These are phyloP conservation scores for Antitype chi DNA, from an alignment of 2,888 invertebrate genomes.

Conservation along the genomic window DNA sequence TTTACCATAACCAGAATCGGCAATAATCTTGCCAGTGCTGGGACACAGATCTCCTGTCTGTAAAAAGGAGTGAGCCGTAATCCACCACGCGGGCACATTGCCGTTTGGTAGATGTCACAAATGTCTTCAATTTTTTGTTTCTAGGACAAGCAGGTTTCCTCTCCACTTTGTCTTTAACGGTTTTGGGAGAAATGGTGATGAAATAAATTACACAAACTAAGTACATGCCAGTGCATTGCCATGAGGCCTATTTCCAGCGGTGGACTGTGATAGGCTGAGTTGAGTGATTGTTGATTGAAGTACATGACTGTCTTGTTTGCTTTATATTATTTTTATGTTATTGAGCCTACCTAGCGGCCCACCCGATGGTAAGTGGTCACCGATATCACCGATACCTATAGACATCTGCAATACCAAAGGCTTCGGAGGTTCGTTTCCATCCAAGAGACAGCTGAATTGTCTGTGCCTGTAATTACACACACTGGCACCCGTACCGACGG, in stretches of 20 bases:
- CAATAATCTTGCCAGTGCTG: neutral
- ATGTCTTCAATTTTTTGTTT: neutral
- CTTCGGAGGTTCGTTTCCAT: neutral
- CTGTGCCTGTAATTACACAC: neutral
- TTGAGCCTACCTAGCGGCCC: neutral
- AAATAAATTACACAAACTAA: neutral
- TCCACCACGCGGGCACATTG: neutral
- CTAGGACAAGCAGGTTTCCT: neutral
- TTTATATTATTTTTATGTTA: neutral
- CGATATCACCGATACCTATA: neutral
- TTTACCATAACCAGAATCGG: too few species aligned
- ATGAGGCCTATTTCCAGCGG: too few species aligned
- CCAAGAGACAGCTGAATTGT: neutral
- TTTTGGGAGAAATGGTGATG: neutral
- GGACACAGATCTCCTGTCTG: neutral
- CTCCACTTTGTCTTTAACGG: neutral
- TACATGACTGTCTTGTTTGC: neutral
- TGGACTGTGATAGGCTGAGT: too few species aligned
- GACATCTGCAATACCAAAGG: neutral
- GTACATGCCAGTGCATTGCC: too few species aligned
- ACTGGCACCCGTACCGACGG: neutral
- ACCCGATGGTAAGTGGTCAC: neutral
- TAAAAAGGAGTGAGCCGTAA: neutral
- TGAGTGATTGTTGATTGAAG: neutral
- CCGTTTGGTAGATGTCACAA: neutral